phyloP scores from a whole-genome alignment of 92 coral and sea anemone genomes.

The Bergia puertoricense region DNA sequence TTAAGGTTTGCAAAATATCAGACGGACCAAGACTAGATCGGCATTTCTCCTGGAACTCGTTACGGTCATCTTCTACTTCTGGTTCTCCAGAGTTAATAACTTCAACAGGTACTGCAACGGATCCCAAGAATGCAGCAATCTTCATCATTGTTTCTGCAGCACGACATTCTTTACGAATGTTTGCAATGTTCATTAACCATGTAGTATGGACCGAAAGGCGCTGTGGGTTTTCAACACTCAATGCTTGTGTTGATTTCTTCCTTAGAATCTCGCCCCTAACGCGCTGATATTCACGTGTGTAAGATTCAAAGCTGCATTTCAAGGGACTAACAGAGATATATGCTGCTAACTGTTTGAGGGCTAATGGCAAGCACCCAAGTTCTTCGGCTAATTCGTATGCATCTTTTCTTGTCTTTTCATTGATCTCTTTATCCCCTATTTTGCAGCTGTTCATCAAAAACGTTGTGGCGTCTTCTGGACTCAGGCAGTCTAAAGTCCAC shows the following conservation, averaged over 20 bases:
- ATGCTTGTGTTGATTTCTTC: conserved; percentile 13
- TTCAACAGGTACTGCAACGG: conserved; percentile 19
- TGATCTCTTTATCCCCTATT: too few relatives aligned
- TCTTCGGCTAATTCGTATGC: not conserved
- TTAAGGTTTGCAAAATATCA: not conserved
- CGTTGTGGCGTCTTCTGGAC: not conserved
- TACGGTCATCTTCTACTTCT: not conserved
- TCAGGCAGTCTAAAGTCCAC: not conserved
- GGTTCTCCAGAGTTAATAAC: conserved; percentile 35
- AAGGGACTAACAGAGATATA: not conserved
- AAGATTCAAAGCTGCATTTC: conserved; percentile 2
- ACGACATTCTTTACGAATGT: conserved; percentile 13
- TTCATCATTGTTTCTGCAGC: conserved; percentile 19
- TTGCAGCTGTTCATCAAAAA: not conserved
- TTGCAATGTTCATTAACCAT: conserved; percentile 56
- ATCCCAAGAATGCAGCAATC: conserved; percentile 21
- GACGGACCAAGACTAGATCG: not conserved
- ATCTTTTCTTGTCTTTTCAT: not conserved
- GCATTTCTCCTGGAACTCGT: not conserved
- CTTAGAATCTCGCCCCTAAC: not conserved
- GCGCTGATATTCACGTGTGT: not conserved
- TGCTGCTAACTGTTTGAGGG: conserved; percentile 3
- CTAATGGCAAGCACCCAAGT: conserved; percentile 12
- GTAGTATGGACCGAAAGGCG: conserved; percentile 60
- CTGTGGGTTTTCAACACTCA: conserved; percentile 44